A percentile compares a stretch with the other conserved stretches of the same genome.
These are phyloP conservation scores for Panthera uncia DNA, from an alignment of 2,113 vertebrate genomes.

Conservation along the genomic window DNA sequence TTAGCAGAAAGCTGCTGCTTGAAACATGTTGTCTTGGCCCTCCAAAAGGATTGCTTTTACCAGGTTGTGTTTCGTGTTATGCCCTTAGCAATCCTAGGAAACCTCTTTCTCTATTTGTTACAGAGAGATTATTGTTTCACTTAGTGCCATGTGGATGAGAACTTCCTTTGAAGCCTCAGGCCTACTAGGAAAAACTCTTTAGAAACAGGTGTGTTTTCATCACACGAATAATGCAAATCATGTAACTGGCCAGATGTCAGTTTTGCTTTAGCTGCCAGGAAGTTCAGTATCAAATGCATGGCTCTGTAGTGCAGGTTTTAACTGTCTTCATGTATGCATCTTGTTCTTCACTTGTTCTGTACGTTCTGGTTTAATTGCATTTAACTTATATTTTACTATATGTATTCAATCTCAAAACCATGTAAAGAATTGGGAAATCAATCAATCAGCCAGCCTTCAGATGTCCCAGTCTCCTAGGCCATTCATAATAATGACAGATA, in stretches of 20 bases:
- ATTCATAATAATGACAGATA: neutral
- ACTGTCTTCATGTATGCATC: neutral
- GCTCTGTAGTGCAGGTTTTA: neutral
- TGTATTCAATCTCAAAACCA: neutral
- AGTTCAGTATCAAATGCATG: neutral
- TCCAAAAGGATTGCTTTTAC: neutral
- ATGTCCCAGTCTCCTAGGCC: neutral
- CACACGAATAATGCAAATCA: neutral
- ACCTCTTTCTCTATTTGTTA: neutral
- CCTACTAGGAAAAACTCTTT: neutral
- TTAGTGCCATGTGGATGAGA: neutral
- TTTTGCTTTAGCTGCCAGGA: neutral
- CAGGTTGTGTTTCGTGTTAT: neutral
- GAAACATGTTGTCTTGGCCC: neutral
- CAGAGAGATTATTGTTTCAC: neutral
- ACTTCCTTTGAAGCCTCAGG: neutral
- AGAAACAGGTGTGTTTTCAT: neutral
- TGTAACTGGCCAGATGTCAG: neutral
- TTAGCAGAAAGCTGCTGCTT: neutral
- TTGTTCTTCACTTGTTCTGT: neutral
- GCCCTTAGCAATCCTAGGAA: neutral
- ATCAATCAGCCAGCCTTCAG: neutral
- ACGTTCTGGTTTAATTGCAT: neutral
- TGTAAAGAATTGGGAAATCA: neutral
- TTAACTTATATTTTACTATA: neutral